Percentiles rank a stretch among this genome's conserved stretches.
These are phyloP conservation scores for Cephus pygmeus DNA, from an alignment of 2,888 invertebrate species.

Conservation along the genomic window DNA sequence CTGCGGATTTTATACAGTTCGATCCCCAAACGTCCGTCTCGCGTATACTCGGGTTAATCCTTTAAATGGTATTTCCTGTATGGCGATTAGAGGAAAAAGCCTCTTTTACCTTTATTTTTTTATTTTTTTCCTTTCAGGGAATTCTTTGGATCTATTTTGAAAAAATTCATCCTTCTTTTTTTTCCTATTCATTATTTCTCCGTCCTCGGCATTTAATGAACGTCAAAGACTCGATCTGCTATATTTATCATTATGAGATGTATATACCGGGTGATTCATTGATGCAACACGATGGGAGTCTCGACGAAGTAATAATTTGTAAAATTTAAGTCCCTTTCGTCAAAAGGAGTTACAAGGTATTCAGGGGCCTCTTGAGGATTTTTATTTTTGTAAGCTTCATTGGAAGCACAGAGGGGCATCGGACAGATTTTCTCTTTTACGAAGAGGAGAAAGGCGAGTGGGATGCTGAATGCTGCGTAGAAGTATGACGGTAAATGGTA, in stretches of 20 bases:
- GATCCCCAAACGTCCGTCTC: neutral
- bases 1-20: neutral
- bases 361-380: neutral
- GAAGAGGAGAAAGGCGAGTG: neutral
- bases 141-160: neutral
- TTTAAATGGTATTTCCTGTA: conserved; percentile 48
- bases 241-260: neutral
- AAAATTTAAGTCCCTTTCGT: neutral
- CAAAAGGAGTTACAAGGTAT: neutral
- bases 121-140: neutral
- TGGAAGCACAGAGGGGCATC: neutral
- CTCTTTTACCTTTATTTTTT: neutral
- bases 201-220: neutral
- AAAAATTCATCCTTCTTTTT: neutral
- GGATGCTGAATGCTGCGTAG: neutral
- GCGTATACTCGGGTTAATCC: conserved; percentile 33
- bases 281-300: neutral
- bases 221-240: neutral
- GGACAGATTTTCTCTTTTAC: neutral
- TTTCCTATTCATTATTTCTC: rapidly evolving
- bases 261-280: neutral
- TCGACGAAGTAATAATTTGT: neutral
- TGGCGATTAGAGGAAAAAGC: neutral
- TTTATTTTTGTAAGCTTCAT: neutral
- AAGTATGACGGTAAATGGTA: neutral